phyloP scores from a whole-genome alignment of 2,888 invertebrate species.

The Clunio marinus region DNA sequence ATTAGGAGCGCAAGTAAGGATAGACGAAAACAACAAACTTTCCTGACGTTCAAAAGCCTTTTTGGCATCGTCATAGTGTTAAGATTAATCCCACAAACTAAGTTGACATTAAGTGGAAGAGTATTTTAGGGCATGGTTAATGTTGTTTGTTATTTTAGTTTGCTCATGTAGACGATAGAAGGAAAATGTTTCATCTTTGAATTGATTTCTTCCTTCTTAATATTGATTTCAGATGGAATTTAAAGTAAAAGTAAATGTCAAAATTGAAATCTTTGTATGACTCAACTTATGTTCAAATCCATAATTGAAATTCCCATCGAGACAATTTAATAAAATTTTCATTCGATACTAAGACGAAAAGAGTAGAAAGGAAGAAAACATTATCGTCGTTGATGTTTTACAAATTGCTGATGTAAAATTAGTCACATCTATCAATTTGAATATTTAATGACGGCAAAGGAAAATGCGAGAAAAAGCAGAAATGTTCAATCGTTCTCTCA shows the following conservation, averaged over 20 bases:
- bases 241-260: no score
- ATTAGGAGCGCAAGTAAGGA: conserved; percentile 7
- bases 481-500: not conserved
- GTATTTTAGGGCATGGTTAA: not conserved
- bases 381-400: conserved; percentile 4
- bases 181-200: no score
- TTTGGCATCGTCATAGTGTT: conserved; percentile 35
- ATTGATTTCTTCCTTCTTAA: no score
- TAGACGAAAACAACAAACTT: not conserved
- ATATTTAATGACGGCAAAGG: conserved; percentile 34
- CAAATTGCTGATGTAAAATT: conserved; percentile 37
- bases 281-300: no score
- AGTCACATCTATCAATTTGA: conserved; percentile 39
- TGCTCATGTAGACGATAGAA: not conserved
- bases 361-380: no score
- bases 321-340: no score
- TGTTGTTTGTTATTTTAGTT: not conserved
- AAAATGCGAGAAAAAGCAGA: conserved; percentile 4
- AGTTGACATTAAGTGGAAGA: conserved; percentile 31
- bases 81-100: conserved; percentile 35
- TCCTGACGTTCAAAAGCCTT: conserved; percentile 14
- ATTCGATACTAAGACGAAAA: no score
- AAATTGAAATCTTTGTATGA: no score
- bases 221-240: no score
- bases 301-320: no score